Evolutionary conservation across 2,888 invertebrate genomes (phyloP).

Genomic region (Plutella xylostella): DNA sequence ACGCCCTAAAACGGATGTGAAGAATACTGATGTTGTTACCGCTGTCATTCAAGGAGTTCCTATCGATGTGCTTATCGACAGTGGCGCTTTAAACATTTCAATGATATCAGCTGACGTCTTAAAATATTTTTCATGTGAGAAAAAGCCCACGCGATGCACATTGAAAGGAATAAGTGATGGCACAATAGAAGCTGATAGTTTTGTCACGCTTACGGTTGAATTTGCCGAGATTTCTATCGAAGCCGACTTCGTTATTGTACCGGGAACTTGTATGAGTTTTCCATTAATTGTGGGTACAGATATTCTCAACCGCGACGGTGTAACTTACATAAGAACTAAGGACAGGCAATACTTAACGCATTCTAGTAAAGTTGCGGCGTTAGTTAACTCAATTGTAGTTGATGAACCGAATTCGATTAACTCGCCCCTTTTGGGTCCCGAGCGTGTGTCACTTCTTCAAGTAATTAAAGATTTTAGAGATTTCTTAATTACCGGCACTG

Average conservation of each 20-base stretch:
- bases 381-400: too few species aligned
- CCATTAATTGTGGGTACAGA: slow-evolving; percentile 21
- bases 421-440: too few species aligned
- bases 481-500: too few species aligned
- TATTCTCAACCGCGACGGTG: slow-evolving; percentile 15
- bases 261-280: slow-evolving; percentile 13
- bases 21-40: not conserved
- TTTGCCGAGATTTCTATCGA: slow-evolving; percentile 18
- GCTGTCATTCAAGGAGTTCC: slow-evolving; percentile 8
- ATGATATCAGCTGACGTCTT: slow-evolving; percentile 9
- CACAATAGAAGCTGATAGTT: slow-evolving; percentile 11
- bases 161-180: slow-evolving; percentile 16
- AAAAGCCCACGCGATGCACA: slow-evolving; percentile 11
- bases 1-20: not conserved
- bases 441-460: too few species aligned
- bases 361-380: too few species aligned
- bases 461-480: too few species aligned
- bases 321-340: not conserved
- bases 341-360: too few species aligned
- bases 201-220: slow-evolving; percentile 16
- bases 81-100: slow-evolving; percentile 8
- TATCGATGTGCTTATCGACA: slow-evolving; percentile 12
- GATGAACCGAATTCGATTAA: too few species aligned
- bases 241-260: slow-evolving; percentile 18
- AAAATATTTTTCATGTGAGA: slow-evolving; percentile 15